A percentile compares a stretch with the other conserved stretches of the same genome.
These are phyloP conservation scores for Plectrocnemia conspersa DNA, from an alignment of 1,140 invertebrate genomes.

Conservation along the genomic window DNA sequence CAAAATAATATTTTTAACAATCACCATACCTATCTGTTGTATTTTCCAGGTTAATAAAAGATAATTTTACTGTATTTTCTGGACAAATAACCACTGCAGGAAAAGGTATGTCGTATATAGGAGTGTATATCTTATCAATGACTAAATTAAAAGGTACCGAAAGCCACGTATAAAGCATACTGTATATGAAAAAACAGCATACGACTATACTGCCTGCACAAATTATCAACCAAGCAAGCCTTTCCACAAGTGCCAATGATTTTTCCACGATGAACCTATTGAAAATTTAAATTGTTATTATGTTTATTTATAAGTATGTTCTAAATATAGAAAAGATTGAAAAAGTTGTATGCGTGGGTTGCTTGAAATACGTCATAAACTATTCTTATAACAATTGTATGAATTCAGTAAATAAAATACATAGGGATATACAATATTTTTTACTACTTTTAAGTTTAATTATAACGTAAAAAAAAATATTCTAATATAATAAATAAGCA, in stretches of 20 bases:
- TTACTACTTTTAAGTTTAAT: too few relatives aligned
- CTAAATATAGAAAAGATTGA: too few relatives aligned
- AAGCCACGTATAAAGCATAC: constrained; percentile 42
- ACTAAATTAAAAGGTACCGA: constrained; percentile 46
- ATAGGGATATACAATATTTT: too few relatives aligned
- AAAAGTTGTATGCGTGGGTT: too few relatives aligned
- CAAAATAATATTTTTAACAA: background rate
- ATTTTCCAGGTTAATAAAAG: constrained; percentile 31
- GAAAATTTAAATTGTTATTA: too few relatives aligned
- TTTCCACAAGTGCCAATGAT: constrained; percentile 41
- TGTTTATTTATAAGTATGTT: too few relatives aligned
- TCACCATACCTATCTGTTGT: constrained; percentile 14
- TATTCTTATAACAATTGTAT: too few relatives aligned
- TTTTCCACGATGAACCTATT: constrained; percentile 46
- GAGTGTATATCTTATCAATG: constrained; percentile 45
- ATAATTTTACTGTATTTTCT: constrained; percentile 43
- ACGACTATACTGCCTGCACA: constrained; percentile 42
- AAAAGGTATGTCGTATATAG: constrained; percentile 49
- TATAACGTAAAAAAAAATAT: too few relatives aligned
- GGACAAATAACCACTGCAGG: constrained; percentile 47
- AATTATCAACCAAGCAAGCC: constrained; percentile 42
- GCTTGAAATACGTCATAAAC: too few relatives aligned
- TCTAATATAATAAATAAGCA: too few relatives aligned
- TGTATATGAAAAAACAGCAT: constrained; percentile 43
- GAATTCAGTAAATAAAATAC: too few relatives aligned